Evolutionary conservation across 1,140 invertebrate species (phyloP), one percentile per base, ranked within the genome.

Genomic region (Drosophila bocki): DNA sequence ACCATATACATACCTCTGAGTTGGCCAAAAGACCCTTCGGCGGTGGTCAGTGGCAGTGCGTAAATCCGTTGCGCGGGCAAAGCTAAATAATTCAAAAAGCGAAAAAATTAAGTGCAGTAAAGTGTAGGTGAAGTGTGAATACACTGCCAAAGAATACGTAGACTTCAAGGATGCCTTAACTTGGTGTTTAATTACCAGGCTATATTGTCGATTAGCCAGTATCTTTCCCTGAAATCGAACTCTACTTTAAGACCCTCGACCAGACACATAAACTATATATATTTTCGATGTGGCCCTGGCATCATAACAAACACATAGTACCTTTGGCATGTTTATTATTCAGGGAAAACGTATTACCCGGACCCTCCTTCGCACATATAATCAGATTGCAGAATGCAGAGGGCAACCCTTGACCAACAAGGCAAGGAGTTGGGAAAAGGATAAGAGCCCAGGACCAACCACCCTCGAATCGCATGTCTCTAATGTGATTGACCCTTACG

Each of bases 401-500:
- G 57, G 44, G 68, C 61, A 84, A 65, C 83, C 75, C 71, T 74
- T 86, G 54, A 75, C 63, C 68, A 57, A 68, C 32, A 19, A 22
- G 45, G 39, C 41, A 44, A 41, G 45, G 51, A 41, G 33, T 57
- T 63, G 59, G 63, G 26, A 15, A 19, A 29, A 57, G 54, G 60
- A 75, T 35, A 33, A 35, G 41, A 19, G 32, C 54, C 19, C 48
- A 37, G 39, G 48, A 53, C 54, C 32, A 62, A 51, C 53, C 78
- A 51, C 62, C 58, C 45, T 60, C 63, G 79, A 65, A 51, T 90
- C 81, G 81, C 84, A 90, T 82, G 81, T 74, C 85, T 79, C 85
- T 90, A 85, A 90, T 90, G 85, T 90, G 85, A 90, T 90, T 90
- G 85, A 90, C 85, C 85, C 85, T 90, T 91, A 90, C 81, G 85